Percentiles rank a stretch among this genome's conserved stretches.
Conservation (phyloP, 2,113 vertebrate genomes). For the Corythaixoides concolor region DNA sequence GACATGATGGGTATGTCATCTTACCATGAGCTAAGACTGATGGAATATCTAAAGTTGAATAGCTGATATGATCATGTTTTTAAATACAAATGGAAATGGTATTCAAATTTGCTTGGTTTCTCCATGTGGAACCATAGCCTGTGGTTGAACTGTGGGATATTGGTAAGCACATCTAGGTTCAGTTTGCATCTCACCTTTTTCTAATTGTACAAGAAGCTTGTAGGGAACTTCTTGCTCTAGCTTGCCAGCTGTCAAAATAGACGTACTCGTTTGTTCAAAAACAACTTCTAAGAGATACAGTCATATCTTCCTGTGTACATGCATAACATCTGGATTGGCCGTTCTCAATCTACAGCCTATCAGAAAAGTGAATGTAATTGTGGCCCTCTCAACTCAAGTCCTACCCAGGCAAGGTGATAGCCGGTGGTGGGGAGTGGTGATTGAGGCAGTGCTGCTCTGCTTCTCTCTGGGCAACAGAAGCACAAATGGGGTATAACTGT, state of each 20-base stretch:
- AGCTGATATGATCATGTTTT: constrained; percentile 19
- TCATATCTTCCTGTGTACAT: not conserved
- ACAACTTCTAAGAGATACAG: not conserved
- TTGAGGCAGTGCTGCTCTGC: not conserved
- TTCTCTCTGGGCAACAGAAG: not conserved
- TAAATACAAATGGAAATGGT: constrained; percentile 20
- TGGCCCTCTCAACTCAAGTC: not conserved
- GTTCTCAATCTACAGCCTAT: not conserved
- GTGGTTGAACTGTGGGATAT: not conserved
- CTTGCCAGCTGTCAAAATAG: not conserved
- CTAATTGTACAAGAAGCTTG: not conserved
- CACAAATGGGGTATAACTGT: not conserved
- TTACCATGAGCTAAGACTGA: constrained; percentile 20
- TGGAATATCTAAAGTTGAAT: constrained; percentile 31
- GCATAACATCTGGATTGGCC: not conserved
- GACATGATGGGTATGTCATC: constrained; percentile 90
- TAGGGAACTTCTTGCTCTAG: not conserved
- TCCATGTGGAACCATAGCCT: not conserved
- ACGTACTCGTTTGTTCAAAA: not conserved
- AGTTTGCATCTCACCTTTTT: not conserved
- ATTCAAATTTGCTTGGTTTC: constrained; percentile 44
- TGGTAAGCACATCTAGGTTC: not conserved
- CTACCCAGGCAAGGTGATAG: not conserved
- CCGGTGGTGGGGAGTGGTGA: not conserved
- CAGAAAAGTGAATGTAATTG: not conserved